These are phyloP conservation scores for Todiramphus chloris DNA, from an alignment of 2,113 vertebrate species.

Conservation along the genomic window DNA sequence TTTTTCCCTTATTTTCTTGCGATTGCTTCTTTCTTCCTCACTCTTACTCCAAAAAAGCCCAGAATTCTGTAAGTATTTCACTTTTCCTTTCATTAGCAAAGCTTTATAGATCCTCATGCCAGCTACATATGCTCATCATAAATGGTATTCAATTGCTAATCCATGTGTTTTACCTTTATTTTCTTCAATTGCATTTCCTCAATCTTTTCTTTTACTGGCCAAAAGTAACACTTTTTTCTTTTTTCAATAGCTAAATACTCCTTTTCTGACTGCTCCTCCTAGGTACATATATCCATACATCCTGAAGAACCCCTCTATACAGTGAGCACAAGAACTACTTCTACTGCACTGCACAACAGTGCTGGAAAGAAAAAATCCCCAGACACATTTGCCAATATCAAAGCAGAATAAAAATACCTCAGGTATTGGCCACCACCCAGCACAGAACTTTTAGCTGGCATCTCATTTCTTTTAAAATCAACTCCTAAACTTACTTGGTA, in stretches of 20 bases:
- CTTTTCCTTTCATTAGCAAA: neutral
- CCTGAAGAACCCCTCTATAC: neutral
- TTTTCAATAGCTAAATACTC: neutral
- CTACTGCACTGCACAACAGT: neutral
- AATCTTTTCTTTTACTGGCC: neutral
- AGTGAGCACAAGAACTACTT: neutral
- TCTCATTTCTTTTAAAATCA: neutral
- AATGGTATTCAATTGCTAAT: neutral
- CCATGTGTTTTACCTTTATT: neutral
- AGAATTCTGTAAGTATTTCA: neutral
- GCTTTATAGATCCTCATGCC: neutral
- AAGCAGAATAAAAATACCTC: neutral
- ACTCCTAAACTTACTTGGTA: neutral
- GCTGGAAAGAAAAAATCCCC: neutral
- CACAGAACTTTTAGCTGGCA: neutral
- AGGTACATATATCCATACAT: neutral
- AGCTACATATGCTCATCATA: neutral
- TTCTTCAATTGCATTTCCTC: neutral
- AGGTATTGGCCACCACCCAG: neutral
- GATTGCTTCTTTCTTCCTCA: slow-evolving; percentile 18
- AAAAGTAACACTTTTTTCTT: neutral
- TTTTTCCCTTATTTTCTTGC: neutral
- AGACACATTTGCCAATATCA: neutral
- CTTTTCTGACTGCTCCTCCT: neutral
- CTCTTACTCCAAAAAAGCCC: neutral